Evolutionary conservation across 2,113 vertebrate genomes (phyloP), one percentile per base, ranked within the genome.

Genomic region (Odobenus rosmarus): DNA sequence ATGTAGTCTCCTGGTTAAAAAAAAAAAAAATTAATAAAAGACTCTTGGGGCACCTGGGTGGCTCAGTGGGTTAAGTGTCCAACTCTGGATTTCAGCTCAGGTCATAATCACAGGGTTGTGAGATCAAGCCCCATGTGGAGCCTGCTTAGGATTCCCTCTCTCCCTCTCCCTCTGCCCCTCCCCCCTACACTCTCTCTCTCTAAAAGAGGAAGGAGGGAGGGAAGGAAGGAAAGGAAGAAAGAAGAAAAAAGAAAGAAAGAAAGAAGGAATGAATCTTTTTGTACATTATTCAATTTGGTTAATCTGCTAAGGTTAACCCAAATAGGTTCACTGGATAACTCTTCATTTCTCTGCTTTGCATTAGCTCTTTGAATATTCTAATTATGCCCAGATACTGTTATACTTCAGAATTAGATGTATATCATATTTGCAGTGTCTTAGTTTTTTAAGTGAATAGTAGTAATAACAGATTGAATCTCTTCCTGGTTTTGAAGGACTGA

Each of bases 401-500:
- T 46, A 80, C 21, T 89, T 92, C 51, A 74, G 62, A 92, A 96
- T 92, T 61, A 94, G 62, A 39, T 92, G 57, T 42, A 55, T 55
- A 16, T 92, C 55, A 74, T 71, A 31, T 55, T 89, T 85, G 39
- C 4, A 69, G 24, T 69, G 36, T 84, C 36, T 79, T 95, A 72
- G 51, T 55, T 89, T 93, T 88, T 89, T 55, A 71, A 79, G 51
- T 94, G 85, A 96, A 36, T 26, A 15, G 62, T n/a, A 80, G 2
- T 69, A 86, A 49, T 36, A 79, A 33, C 77, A 72, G 57, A 5
- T 62, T 82, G 67, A 83, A 36, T 87, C 16, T 87, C n/a, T 85
- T 95, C 33, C 61, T 94, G 36, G 31, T 80, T 57, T 95, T 61
- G 31, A 85, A 96, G 28, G 24, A 59, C 36, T 79, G 26, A 88